Evolutionary conservation across 1,140 invertebrate species (phyloP), one percentile per base, ranked within the genome.

Genomic region (Camponotus floridanus): DNA sequence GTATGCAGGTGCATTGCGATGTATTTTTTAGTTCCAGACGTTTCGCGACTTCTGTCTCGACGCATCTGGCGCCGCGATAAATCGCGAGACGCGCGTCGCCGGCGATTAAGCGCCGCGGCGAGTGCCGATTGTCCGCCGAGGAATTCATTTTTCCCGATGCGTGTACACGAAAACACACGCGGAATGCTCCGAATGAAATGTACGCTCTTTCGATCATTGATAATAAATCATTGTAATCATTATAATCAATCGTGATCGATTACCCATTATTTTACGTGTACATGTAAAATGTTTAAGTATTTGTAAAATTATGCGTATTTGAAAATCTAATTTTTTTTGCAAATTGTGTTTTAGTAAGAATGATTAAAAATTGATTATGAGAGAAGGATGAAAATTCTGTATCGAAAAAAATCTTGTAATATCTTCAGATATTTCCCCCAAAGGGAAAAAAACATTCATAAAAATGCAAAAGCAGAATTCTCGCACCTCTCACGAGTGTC

Each of bases 1-100:
- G 87, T 89, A 88, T 89, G 90, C 91, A 91, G 92, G 78, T 90
- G 88, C 71, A 90, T 76, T 76, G 76, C 79, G 74, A 87, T 81
- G 80, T 86, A 90, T 90, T 90, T 90, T 90, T 87, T 51, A 90
- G 11, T 80, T 18, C 11, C 42, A 7, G 21, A 65, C 64, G 65
- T 74, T 61, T 67, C 42, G 65, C 71, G 21, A 59, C 33, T 71
- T 57, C 57, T 79, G 65, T 31, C 42, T 9, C 21, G 48, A 68
- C 80, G 39, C 71, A 68, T 61, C 55, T 51, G 59, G 55, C 84
- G 68, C 68, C 79, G 68, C 79, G 79, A 83, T 83, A 83, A 83
- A 83, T 83, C 55, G 79, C 51, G 70, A 51, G 74, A 39, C 31
- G 71, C 78, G 48, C 61, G 84, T 83, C 85, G 33, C 65, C 85